Conservation (phyloP, 2,113 vertebrate genomes). For the Oncorhynchus keta region DNA sequence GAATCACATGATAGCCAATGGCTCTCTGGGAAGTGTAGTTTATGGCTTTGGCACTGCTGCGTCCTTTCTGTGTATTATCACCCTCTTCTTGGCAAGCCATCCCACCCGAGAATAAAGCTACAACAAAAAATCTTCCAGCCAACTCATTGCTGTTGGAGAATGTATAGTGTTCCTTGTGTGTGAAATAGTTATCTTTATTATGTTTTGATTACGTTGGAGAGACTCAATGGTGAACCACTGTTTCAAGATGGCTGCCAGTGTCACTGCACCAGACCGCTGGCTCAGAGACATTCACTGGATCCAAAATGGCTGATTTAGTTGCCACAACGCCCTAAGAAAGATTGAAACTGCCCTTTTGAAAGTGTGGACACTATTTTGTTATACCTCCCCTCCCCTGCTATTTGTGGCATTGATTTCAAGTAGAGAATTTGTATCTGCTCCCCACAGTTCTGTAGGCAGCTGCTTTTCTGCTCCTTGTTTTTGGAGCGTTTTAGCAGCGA, state of each 20-base stretch:
- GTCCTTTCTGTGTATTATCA: conserved; percentile 47
- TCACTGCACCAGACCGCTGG: conserved; percentile 36
- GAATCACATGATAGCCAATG: conserved; percentile 49
- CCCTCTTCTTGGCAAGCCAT: conserved; percentile 62
- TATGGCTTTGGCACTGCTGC: conserved; percentile 42
- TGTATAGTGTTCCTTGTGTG: conserved; percentile 63
- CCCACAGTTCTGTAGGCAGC: conserved; percentile 84
- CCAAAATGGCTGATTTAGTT: conserved; percentile 30
- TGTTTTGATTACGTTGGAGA: conserved; percentile 52
- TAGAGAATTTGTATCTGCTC: conserved; percentile 58
- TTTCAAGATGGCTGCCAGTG: conserved; percentile 50
- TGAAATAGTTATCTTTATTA: conserved; percentile 60
- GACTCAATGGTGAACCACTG: conserved; percentile 55
- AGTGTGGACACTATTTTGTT: conserved; percentile 44
- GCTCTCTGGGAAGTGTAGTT: conserved; percentile 60
- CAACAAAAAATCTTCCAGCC: conserved; percentile 33
- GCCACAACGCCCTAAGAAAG: conserved; percentile 25
- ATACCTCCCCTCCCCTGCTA: too few relatives aligned
- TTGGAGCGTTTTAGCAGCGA: conserved; percentile 44
- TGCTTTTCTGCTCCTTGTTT: conserved; percentile 72
- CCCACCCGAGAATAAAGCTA: conserved; percentile 39
- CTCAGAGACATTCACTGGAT: conserved; percentile 39
- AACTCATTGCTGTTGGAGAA: conserved; percentile 71
- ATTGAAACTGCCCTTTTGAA: conserved; percentile 58
- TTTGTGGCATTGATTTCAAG: too few relatives aligned